Conservation (phyloP, 1,140 invertebrate species). For the Caenorhabditis inopinata region DNA sequence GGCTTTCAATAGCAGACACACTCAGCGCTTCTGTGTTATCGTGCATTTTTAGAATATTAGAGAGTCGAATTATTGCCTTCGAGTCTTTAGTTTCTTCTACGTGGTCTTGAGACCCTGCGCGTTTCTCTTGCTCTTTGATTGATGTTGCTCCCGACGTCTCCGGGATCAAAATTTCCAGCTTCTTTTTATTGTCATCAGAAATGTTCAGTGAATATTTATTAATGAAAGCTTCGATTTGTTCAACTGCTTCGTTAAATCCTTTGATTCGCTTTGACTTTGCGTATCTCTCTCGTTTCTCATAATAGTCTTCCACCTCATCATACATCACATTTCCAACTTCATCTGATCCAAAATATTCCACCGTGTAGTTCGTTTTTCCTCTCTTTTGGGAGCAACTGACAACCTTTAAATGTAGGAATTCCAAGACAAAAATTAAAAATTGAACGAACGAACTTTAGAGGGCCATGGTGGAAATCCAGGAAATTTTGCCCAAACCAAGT, state of each 20-base stretch:
- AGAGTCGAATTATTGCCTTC: no score
- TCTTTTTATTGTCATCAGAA: no score
- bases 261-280: neutral
- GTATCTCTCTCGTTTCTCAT: slow-evolving; percentile 1
- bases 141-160: no score
- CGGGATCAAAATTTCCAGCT: no score
- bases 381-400: no score
- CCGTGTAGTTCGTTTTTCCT: neutral
- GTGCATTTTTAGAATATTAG: neutral
- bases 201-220: no score
- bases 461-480: neutral
- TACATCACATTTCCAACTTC: neutral
- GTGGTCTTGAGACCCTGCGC: no score
- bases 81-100: no score
- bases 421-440: no score
- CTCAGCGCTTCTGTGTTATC: neutral
- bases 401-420: no score
- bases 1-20: neutral
- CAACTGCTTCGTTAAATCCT: neutral
- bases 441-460: neutral
- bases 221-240: neutral
- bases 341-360: neutral
- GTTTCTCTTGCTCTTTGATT: no score
- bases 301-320: slow-evolving; percentile 2
- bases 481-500: neutral